Conservation (phyloP, 2,797 vertebrate species). For the Rhynchotus rufescens region DNA sequence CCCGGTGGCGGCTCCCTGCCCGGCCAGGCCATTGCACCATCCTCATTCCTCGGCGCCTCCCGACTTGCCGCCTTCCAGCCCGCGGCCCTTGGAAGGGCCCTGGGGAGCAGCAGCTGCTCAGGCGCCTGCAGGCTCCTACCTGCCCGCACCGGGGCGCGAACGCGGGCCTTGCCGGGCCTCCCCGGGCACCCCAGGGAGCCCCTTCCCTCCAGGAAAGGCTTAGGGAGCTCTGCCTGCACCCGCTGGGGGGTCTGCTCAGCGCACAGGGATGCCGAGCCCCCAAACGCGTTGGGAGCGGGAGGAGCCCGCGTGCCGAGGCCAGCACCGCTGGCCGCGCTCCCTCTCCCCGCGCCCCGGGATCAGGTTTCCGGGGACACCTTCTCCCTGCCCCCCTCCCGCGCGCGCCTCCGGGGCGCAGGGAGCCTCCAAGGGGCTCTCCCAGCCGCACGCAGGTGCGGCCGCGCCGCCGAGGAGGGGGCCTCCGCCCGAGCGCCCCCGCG, state of each 20-base stretch:
- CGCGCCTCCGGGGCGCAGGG: too few species aligned
- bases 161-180: not conserved
- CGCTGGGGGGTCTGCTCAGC: fast-evolving
- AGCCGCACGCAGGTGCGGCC: not conserved
- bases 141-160: constrained; percentile 17
- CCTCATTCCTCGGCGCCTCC: constrained; percentile 14
- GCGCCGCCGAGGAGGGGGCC: too few species aligned
- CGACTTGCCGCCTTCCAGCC: constrained; percentile 26
- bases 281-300: too few species aligned
- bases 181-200: not conserved
- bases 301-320: not conserved
- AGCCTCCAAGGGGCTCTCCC: too few species aligned
- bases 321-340: not conserved
- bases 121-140: constrained; percentile 42
- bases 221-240: not conserved
- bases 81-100: constrained; percentile 11
- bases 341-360: too few species aligned
- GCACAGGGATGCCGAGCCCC: not conserved
- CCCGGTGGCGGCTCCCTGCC: not conserved
- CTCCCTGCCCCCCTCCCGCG: too few species aligned
- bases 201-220: fast-evolving
- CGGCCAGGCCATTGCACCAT: not conserved
- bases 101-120: constrained; percentile 8
- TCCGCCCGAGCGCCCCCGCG: too few species aligned
- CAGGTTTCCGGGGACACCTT: not conserved